These are phyloP conservation scores for Nyctereutes procyonoides DNA, from an alignment of 2,113 vertebrate genomes.

Conservation along the genomic window DNA sequence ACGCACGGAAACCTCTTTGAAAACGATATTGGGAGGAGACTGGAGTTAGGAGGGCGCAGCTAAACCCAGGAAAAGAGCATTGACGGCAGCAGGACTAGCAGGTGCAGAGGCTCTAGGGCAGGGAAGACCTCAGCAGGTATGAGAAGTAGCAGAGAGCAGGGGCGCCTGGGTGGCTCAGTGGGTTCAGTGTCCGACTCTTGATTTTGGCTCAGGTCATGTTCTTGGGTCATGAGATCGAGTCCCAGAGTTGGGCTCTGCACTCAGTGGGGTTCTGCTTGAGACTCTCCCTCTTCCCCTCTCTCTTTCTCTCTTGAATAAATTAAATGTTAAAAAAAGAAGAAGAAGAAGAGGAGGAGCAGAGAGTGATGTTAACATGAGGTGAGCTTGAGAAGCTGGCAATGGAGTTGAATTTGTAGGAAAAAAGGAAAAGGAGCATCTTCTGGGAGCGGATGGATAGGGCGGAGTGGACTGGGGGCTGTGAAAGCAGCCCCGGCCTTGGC, in stretches of 20 bases:
- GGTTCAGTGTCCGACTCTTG: not conserved
- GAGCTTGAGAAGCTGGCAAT: no score
- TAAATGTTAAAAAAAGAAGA: not conserved
- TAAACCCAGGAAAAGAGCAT: not conserved
- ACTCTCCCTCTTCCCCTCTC: not conserved
- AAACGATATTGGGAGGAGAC: not conserved
- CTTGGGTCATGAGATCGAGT: not conserved
- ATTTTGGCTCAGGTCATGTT: not conserved
- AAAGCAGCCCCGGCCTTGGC: not conserved
- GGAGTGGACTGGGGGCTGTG: fast-evolving
- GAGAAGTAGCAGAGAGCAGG: not conserved
- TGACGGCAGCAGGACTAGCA: fast-evolving
- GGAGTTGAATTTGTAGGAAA: not conserved
- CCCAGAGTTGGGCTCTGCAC: not conserved
- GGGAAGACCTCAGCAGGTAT: not conserved
- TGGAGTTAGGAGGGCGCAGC: no score
- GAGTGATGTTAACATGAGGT: fast-evolving
- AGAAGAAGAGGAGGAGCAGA: not conserved
- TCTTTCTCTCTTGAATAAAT: not conserved
- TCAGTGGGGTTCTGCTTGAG: not conserved
- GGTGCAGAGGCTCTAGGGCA: no score
- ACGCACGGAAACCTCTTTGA: not conserved
- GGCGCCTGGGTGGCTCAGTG: not conserved
- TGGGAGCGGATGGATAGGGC: not conserved
- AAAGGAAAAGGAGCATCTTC: no score